phyloP scores from a whole-genome alignment of 2,113 vertebrate genomes.

The Scatophagus argus region DNA sequence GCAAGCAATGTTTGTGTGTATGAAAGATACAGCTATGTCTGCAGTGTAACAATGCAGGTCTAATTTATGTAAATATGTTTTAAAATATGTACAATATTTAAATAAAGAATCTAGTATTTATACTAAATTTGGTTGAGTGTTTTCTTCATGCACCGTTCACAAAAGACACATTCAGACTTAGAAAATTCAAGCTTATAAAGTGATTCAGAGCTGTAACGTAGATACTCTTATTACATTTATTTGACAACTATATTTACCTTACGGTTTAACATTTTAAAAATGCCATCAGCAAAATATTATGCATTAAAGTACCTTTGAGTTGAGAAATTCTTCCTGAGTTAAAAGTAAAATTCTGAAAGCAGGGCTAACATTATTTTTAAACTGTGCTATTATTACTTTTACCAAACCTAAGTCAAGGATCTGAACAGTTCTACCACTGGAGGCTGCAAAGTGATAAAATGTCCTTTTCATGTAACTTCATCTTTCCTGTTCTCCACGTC shows the following conservation, averaged over 20 bases:
- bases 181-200: no score
- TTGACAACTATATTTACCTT: neutral
- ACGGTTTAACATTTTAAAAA: neutral
- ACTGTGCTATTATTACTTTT: neutral
- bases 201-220: no score
- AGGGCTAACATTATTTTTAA: no score
- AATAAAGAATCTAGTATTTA: conserved; percentile 88
- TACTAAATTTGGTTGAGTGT: conserved; percentile 64
- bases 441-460: neutral
- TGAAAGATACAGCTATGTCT: conserved; percentile 72
- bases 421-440: neutral
- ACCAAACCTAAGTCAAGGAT: neutral
- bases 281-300: neutral
- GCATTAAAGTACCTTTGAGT: neutral
- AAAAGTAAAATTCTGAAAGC: neutral
- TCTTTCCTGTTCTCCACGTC: neutral
- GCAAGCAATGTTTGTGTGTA: conserved; percentile 69
- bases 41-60: conserved; percentile 82
- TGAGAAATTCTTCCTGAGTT: no score
- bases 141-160: conserved; percentile 14
- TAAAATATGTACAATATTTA: conserved; percentile 86
- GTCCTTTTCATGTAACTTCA: neutral
- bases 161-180: no score
- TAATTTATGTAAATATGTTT: conserved; percentile 86
- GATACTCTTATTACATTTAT: neutral